A percentile compares a stretch with the other conserved stretches of the same genome.
Evolutionary conservation across 2,797 vertebrate species (phyloP).

Genomic region (Numenius phaeopus): DNA sequence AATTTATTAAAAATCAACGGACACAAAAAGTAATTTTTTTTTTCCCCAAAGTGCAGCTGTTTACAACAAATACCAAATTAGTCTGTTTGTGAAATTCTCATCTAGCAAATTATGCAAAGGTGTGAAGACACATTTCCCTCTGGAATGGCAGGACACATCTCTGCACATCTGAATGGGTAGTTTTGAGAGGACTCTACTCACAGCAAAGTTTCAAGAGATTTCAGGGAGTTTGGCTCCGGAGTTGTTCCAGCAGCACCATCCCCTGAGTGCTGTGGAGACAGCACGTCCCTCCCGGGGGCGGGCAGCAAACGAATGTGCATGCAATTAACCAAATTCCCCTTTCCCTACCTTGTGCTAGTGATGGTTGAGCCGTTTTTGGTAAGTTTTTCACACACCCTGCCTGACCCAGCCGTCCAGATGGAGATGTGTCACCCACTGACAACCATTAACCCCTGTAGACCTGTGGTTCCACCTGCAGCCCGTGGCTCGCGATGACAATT

Average conservation of each 20-base stretch:
- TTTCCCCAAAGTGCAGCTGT: accelerated
- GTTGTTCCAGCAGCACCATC: accelerated
- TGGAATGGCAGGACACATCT: background rate
- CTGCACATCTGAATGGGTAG: background rate
- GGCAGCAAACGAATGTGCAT: accelerated
- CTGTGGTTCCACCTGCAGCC: accelerated
- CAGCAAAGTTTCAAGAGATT: background rate
- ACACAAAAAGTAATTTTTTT: accelerated
- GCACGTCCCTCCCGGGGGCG: accelerated
- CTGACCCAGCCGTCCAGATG: background rate
- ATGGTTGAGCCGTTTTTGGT: background rate
- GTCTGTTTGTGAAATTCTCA: background rate
- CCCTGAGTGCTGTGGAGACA: accelerated
- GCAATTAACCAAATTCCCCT: background rate
- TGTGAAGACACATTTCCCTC: background rate
- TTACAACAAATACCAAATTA: background rate
- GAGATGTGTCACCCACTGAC: background rate
- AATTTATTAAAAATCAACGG: background rate
- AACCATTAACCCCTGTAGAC: accelerated
- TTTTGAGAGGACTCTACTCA: background rate
- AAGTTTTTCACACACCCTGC: background rate
- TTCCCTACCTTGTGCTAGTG: background rate
- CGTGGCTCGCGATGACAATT: accelerated
- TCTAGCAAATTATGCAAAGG: no score
- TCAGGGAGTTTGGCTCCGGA: background rate